Percentiles rank a stretch among this genome's conserved stretches.
These are phyloP conservation scores for Lonchura striata DNA, from an alignment of 2,113 vertebrate species.

Conservation along the genomic window DNA sequence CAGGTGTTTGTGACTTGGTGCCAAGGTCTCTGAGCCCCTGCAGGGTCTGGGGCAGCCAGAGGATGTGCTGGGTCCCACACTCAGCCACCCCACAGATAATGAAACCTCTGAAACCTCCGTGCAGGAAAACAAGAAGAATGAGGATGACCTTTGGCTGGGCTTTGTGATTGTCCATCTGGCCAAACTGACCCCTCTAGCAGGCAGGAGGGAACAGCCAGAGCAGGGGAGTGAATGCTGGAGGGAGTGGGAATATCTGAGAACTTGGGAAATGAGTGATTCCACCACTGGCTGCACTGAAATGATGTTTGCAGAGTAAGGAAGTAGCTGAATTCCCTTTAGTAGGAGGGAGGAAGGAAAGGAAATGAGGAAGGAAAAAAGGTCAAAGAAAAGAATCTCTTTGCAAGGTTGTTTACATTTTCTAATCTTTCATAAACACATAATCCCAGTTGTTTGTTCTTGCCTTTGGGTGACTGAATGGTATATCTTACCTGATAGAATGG, in stretches of 20 bases:
- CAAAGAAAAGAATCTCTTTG: background rate
- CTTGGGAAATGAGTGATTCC: background rate
- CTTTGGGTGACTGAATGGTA: background rate
- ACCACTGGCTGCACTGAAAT: background rate
- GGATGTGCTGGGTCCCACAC: too few relatives aligned
- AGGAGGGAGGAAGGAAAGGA: background rate
- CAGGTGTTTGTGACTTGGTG: too few relatives aligned
- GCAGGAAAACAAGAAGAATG: background rate
- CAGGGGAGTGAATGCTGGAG: background rate
- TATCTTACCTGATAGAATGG: background rate
- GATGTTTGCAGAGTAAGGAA: background rate
- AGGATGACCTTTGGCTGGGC: background rate
- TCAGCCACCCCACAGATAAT: background rate
- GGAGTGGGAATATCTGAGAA: background rate
- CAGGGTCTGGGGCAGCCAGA: too few relatives aligned
- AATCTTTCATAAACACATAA: background rate
- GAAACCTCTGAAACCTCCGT: background rate
- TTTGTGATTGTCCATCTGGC: slow-evolving; percentile 6
- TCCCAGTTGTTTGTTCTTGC: background rate
- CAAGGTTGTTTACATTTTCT: background rate
- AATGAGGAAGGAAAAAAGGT: background rate
- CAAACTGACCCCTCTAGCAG: background rate
- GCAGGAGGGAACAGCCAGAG: background rate
- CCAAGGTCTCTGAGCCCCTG: too few relatives aligned
- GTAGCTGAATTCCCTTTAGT: accelerated